These are phyloP conservation scores for Hyles lineata DNA, from an alignment of 2,888 invertebrate species.

Conservation along the genomic window DNA sequence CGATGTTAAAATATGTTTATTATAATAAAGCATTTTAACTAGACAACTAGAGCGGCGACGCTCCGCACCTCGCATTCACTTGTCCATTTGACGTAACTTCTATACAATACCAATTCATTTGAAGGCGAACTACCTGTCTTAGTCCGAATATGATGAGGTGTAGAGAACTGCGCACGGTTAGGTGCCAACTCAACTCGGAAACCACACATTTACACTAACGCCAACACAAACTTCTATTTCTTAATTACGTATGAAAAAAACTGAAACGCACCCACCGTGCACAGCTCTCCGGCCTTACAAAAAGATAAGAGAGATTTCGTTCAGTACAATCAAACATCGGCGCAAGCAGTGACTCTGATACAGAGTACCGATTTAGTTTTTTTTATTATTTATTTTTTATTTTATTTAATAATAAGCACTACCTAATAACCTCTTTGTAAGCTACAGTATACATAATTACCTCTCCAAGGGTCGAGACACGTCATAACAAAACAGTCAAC, in stretches of 20 bases:
- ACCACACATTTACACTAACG: constrained; percentile 37
- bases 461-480: constrained; percentile 39
- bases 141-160: not conserved
- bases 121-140: constrained; percentile 52
- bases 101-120: constrained; percentile 70
- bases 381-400: constrained; percentile 41
- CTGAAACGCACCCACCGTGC: not conserved
- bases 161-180: not conserved
- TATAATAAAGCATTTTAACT: constrained; percentile 81
- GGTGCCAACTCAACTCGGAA: not conserved
- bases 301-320: constrained; percentile 68
- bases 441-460: constrained; percentile 59
- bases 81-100: constrained; percentile 63
- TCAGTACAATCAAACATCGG: constrained; percentile 68
- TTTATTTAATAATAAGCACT: constrained; percentile 75
- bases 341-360: constrained; percentile 73
- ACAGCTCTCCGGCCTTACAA: constrained; percentile 36
- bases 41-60: constrained; percentile 58
- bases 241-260: constrained; percentile 46
- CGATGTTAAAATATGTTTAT: constrained; percentile 84
- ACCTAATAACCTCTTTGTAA: constrained; percentile 68
- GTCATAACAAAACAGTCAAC: not conserved
- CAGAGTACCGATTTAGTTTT: constrained; percentile 71
- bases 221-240: constrained; percentile 54
- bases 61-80: constrained; percentile 61